Conservation (phyloP, 2,113 vertebrate genomes). For the Mormyrus iriodes region DNA sequence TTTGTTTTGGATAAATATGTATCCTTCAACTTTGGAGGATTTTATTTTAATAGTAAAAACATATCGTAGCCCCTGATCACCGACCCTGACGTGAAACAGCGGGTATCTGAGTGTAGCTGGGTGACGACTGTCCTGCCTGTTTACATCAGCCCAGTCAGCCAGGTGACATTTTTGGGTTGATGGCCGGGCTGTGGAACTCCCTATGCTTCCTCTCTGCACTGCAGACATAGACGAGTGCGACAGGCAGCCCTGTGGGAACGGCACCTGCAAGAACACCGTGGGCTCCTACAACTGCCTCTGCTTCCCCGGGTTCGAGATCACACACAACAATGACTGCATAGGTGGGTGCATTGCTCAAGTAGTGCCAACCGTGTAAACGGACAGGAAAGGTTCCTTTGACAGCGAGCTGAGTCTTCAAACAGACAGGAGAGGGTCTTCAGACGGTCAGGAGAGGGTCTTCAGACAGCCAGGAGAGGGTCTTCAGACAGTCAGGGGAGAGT, state of each 20-base stretch:
- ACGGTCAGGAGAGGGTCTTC: too few species aligned
- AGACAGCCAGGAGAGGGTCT: too few species aligned
- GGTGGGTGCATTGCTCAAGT: slow-evolving; percentile 49
- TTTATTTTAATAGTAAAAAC: not conserved
- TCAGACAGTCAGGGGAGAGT: too few species aligned
- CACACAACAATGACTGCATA: slow-evolving; percentile 83
- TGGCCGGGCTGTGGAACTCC: not conserved
- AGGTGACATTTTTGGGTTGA: not conserved
- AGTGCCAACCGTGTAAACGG: not conserved
- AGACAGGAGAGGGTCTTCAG: too few species aligned
- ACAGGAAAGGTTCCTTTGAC: not conserved
- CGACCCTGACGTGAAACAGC: not conserved
- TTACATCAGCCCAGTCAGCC: not conserved
- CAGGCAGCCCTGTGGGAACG: slow-evolving; percentile 79
- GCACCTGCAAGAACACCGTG: slow-evolving; percentile 85
- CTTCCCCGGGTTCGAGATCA: slow-evolving; percentile 82
- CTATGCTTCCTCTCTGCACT: slow-evolving; percentile 20
- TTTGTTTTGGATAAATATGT: not conserved
- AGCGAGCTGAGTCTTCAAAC: not conserved
- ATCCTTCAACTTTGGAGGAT: not conserved
- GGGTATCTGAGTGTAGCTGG: not conserved
- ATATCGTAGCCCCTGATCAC: not conserved
- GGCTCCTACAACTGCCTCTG: slow-evolving; percentile 93
- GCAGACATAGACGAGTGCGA: slow-evolving; percentile 87
- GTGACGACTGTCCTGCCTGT: not conserved